These are phyloP conservation scores for Trypoxylon attenuatum DNA, from an alignment of 2,888 invertebrate species.

Conservation along the genomic window DNA sequence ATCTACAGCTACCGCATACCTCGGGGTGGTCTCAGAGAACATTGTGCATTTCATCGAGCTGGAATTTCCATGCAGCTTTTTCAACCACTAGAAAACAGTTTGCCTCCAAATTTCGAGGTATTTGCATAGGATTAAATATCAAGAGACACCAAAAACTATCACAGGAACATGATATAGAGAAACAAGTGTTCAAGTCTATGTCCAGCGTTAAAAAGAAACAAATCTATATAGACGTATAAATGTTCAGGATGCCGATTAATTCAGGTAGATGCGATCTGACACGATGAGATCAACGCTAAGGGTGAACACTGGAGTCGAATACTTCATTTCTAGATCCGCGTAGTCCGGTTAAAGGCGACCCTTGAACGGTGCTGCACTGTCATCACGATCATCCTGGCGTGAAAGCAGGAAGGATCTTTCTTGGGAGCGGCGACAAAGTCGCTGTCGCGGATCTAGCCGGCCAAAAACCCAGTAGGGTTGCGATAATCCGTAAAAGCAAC, in stretches of 20 bases:
- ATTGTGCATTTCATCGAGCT: slow-evolving; percentile 21
- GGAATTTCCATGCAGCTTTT: slow-evolving; percentile 12
- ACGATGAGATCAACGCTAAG: background rate
- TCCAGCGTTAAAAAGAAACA: too few relatives aligned
- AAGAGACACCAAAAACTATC: too few relatives aligned
- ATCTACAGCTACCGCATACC: slow-evolving; percentile 39
- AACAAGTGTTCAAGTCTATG: too few relatives aligned
- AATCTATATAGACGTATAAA: too few relatives aligned
- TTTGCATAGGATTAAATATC: too few relatives aligned
- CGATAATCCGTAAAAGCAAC: slow-evolving; percentile 39
- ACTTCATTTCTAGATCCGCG: background rate
- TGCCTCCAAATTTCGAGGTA: too few relatives aligned
- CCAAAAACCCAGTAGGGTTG: slow-evolving; percentile 16
- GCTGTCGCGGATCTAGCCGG: slow-evolving; percentile 13
- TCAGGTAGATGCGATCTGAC: background rate
- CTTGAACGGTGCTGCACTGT: slow-evolving; percentile 12
- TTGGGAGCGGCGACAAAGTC: slow-evolving; percentile 33
- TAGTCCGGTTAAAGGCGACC: slow-evolving; percentile 6
- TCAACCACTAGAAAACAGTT: too few relatives aligned
- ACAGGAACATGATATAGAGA: too few relatives aligned
- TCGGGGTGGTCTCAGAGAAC: slow-evolving; percentile 30
- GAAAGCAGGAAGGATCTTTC: slow-evolving; percentile 31
- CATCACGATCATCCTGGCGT: slow-evolving; percentile 23
- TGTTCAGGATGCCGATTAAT: too few relatives aligned
- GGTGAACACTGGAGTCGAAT: background rate